Evolutionary conservation across 2,888 invertebrate species (phyloP).

Genomic region (Temnothorax unifasciatus): DNA sequence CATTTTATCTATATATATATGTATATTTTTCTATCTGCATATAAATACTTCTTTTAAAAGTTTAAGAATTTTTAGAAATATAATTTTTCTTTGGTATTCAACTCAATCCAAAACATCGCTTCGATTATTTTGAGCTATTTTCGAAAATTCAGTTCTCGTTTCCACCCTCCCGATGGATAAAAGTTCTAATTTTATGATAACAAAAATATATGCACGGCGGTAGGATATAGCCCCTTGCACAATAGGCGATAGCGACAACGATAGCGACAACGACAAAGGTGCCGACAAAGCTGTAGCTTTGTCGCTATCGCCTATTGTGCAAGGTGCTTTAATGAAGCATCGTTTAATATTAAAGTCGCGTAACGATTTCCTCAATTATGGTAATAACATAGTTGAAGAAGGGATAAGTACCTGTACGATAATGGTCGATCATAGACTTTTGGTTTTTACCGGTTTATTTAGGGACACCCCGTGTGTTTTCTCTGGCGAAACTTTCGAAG

Average conservation of each 20-base stretch:
- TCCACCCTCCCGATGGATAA: background rate
- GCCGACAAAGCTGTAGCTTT: too few relatives aligned
- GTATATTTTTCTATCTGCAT: background rate
- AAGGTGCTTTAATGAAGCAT: background rate
- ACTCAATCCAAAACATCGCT: background rate
- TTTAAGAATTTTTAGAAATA: background rate
- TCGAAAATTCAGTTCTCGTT: background rate
- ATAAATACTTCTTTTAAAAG: background rate
- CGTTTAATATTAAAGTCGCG: background rate
- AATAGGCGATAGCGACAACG: too few relatives aligned
- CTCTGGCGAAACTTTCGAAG: background rate
- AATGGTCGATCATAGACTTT: background rate
- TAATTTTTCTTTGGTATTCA: background rate
- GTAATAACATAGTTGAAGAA: background rate
- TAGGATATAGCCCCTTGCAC: background rate
- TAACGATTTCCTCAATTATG: conserved; percentile 10
- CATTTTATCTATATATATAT: background rate
- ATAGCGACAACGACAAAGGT: too few relatives aligned
- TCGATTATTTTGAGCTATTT: background rate
- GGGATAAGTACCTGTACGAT: background rate
- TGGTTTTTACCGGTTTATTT: background rate
- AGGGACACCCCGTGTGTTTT: background rate
- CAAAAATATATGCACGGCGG: background rate
- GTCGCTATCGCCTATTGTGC: too few relatives aligned
- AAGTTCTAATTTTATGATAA: background rate